Base-by-base conservation (phyloP, 2,888 invertebrate genomes). In the Lottia scabra region DNA sequence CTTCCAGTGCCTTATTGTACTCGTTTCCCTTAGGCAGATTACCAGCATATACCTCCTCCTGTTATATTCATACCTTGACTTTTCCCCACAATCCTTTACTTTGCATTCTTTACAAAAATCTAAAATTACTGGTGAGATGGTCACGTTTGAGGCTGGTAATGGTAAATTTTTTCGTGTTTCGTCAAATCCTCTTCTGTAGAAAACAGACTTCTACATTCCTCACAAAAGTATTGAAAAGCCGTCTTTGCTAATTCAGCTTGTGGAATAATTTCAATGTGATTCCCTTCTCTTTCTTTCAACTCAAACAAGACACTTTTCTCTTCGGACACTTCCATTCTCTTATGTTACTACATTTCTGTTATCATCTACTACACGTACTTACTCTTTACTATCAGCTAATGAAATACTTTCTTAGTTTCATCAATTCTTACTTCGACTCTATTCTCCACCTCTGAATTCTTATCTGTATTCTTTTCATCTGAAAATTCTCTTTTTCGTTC, bases 251-350 rank as follows among this genome's bases (percentile, higher is more conserved):
- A 38, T 16, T 67, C 67, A 27, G 16, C 48, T 48, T 67, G 15
- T 27, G 19, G 19, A 4, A 26, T 44, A 10, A 19, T 48, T 30
- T 23, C 48, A 46, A 45, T 26, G 8, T 48, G 26, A 10, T 26
- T 48, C 19, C 45, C 48, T 48, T 26, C 27, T 26, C 23, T n/a
- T 23, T 23, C 48, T 23, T 26, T 0, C 15, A 27, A 27, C 46
- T 30, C 65, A 16, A 16, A 48, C 27, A 48, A 23, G 56, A 56
- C 56, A 56, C 56, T 19, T 8, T 63, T 38, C 38, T 23, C 16
- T n/a, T 44, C 44, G 16, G 44, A 44, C 38, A n/a, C 23, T 65
- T 44, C 63, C 65, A 44, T 44, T 56, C 27, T 46, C 67, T 65
- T 19, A 23, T 38, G 3, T 43, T 48, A 19, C 19, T 62, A 44